Evolutionary conservation across 2,888 invertebrate genomes (phyloP), one percentile per base, ranked within the genome.

Genomic region (Tubulanus polymorphus): DNA sequence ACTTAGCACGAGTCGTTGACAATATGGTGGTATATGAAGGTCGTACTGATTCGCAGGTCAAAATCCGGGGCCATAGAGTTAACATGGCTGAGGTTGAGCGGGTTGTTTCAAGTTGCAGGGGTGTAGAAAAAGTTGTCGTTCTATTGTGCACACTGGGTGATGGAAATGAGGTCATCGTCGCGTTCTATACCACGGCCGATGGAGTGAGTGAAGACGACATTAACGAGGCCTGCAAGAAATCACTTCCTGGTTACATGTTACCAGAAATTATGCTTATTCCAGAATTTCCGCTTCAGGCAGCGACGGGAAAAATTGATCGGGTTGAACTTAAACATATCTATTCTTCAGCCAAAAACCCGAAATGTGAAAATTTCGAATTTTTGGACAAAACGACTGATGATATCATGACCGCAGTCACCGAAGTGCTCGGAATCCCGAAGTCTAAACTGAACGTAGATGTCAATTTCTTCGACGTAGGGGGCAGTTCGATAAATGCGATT

Each of bases 41-140:
- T 0, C 84, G 93, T 30, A 28, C 84, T 88, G 35, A 93, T 91
- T 82, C 87, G 91, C 53, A 83, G 91, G 58, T 70, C 1, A 70
- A 70, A 48, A 63, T 70, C 25, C 56, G 70, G 45, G 93, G 93
- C 0, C 90, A 93, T 71, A 82, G 92, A 10, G 90, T 93, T 0
- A 91, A 93, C 72, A 81, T 92, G 48, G 84, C 86, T 1, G 93
- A 93, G 81, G 87, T 93, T 1, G 91, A 93, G 37, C 65, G 28
- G n/a, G 35, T 32, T 12, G 10, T 32, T 32, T n/a, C 10, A n/a
- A n/a, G n/a, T 32, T n/a, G n/a, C n/a, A n/a, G n/a, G 10, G 10
- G 10, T n/a, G n/a, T n/a, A 32, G 35, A 32, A n/a, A 10, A 32
- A n/a, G 35, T 32, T 10, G 35, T 32, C 35, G 35, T 32, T 12